A percentile compares a stretch with the other conserved stretches of the same genome.
These are phyloP conservation scores for Carollia perspicillata DNA, from an alignment of 2,113 vertebrate species.

Conservation along the genomic window DNA sequence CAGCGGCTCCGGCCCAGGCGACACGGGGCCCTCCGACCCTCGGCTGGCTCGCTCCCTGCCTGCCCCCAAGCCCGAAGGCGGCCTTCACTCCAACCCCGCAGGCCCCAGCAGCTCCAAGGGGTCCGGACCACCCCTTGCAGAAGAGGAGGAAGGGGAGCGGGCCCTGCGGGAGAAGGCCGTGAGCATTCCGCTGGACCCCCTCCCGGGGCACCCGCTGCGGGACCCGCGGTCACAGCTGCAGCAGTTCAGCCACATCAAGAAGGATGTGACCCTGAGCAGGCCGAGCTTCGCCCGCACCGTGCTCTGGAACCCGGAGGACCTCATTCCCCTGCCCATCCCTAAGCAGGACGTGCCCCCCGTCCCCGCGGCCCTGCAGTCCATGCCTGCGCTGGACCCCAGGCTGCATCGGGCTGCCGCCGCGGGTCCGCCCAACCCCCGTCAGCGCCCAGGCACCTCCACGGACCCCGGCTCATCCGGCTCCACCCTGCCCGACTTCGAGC, in stretches of 20 bases:
- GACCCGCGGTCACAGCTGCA: constrained; percentile 92
- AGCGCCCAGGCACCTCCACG: constrained; percentile 36
- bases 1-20: constrained; percentile 25
- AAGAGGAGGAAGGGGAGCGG: constrained; percentile 92
- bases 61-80: constrained; percentile 56
- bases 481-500: constrained; percentile 90
- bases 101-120: constrained; percentile 56
- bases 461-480: constrained; percentile 40
- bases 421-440: constrained; percentile 73
- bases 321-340: constrained; percentile 90
- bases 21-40: constrained; percentile 83
- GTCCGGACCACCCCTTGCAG: constrained; percentile 10
- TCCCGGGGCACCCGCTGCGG: constrained; percentile 86
- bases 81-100: constrained; percentile 62
- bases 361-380: constrained; percentile 87
- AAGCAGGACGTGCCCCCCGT: constrained; percentile 89
- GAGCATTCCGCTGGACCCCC: constrained; percentile 89
- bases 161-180: constrained; percentile 89
- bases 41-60: constrained; percentile 75
- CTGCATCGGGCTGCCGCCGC: constrained; percentile 79
- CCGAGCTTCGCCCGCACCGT: constrained; percentile 89
- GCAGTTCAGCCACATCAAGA: constrained; percentile 97
- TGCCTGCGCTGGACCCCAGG: constrained; percentile 84
- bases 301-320: constrained; percentile 94
- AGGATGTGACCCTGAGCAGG: constrained; percentile 87